These are phyloP conservation scores for Chrysina gloriosa DNA, from an alignment of 2,888 invertebrate species.

Conservation along the genomic window DNA sequence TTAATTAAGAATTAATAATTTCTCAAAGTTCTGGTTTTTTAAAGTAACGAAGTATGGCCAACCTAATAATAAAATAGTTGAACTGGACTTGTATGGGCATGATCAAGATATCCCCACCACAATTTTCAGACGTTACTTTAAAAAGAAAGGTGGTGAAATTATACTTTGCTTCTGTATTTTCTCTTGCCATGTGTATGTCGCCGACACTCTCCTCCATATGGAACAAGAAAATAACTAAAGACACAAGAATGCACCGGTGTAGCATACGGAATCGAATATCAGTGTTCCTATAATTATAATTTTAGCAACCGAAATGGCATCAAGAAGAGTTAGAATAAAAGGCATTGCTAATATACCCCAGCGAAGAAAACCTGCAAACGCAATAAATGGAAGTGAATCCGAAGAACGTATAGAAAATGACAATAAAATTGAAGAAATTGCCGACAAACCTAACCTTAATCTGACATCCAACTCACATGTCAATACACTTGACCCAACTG, in stretches of 20 bases:
- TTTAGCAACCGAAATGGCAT: slow-evolving; percentile 66
- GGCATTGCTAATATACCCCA: slow-evolving; percentile 77
- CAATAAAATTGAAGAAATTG: slow-evolving; percentile 25
- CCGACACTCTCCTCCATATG: slow-evolving; percentile 44
- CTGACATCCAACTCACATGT: slow-evolving; percentile 29
- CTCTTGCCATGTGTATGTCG: slow-evolving; percentile 47
- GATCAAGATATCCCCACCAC: background rate
- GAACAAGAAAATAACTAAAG: slow-evolving; percentile 25
- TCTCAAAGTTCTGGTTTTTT: no score
- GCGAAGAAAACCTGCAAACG: slow-evolving; percentile 61
- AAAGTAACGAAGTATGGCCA: no score
- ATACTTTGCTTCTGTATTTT: slow-evolving; percentile 33
- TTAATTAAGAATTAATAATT: no score
- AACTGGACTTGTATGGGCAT: no score
- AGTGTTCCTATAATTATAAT: slow-evolving; percentile 34
- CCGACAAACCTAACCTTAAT: slow-evolving; percentile 31
- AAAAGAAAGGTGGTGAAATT: slow-evolving; percentile 40
- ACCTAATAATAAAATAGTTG: no score
- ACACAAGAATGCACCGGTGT: slow-evolving; percentile 28
- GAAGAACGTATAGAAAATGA: slow-evolving; percentile 55
- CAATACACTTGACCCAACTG: slow-evolving; percentile 1
- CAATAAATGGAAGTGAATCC: slow-evolving; percentile 55
- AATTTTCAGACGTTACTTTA: slow-evolving; percentile 33
- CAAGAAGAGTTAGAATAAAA: slow-evolving; percentile 79
- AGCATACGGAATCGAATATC: slow-evolving; percentile 39